Base-by-base conservation (phyloP, 2,888 invertebrate species). In the Suillia variegata region DNA sequence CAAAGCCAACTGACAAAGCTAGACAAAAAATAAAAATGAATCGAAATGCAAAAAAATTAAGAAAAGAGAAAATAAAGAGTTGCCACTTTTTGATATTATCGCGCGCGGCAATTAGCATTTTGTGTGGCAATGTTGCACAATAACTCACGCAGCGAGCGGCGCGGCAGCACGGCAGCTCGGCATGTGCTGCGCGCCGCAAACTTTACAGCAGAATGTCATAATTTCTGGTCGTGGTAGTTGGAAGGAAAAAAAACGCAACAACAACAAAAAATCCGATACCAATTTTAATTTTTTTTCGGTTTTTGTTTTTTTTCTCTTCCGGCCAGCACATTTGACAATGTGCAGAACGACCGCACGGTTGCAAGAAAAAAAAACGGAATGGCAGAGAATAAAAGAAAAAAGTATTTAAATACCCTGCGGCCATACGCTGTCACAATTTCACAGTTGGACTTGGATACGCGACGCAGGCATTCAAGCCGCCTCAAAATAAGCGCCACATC, bases 341-440 rank as follows among this genome's bases (percentile, higher is more conserved):
- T 54, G 45, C 45, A 18, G 57, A 54, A 56, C n/a, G n/a, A n/a
- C n/a, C n/a, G n/a, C n/a, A n/a, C n/a, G n/a, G n/a, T n/a, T n/a
- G n/a, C n/a, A n/a, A n/a, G n/a, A n/a, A n/a, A n/a, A n/a, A n/a
- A n/a, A n/a, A n/a, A n/a, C n/a, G n/a, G n/a, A n/a, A n/a, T n/a
- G 56, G 55, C 50, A 58, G 50, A 20, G 51, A 60, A 45, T 18
- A 33, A 59, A 63, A 48, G 56, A 68, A 70, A 73, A 75, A 69
- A 65, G 73, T 74, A 67, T 74, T 78, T 72, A 73, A 78, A 76
- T 77, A 71, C 73, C 78, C 74, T 74, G 73, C 74, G 78, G 76
- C 76, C 76, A 75, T 72, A 76, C 74, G 76, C 73, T 78, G 78
- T 77, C 78, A 77, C 77, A 77, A 74, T 76, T 78, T 64, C 60